Evolutionary conservation across 1,140 invertebrate genomes (phyloP).

Genomic region (Zaprionus lachaisei): DNA sequence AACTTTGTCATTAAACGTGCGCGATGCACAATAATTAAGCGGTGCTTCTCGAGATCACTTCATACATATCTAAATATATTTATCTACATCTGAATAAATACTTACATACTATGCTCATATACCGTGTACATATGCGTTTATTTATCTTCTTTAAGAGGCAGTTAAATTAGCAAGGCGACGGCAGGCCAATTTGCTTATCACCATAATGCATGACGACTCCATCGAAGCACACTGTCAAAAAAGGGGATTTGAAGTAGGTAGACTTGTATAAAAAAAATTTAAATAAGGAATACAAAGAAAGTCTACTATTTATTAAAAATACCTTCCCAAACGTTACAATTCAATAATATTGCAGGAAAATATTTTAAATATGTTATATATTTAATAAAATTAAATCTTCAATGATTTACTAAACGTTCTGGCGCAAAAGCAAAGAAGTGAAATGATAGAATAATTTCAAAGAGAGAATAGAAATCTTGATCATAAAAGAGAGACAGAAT

Average conservation of each 20-base stretch:
- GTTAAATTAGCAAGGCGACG: slow-evolving; percentile 14
- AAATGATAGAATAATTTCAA: too few species aligned
- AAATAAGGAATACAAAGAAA: neutral
- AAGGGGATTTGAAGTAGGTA: neutral
- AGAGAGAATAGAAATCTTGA: too few species aligned
- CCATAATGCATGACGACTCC: slow-evolving; percentile 9
- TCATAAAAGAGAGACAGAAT: too few species aligned
- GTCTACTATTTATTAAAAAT: neutral
- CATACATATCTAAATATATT: neutral
- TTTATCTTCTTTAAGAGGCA: neutral
- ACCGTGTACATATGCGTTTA: neutral
- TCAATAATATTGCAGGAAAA: neutral
- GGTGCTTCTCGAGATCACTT: neutral
- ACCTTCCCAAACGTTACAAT: neutral
- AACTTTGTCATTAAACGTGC: slow-evolving; percentile 62
- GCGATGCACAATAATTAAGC: slow-evolving; percentile 41
- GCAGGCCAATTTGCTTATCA: slow-evolving; percentile 21
- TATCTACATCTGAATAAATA: neutral
- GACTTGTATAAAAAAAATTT: neutral
- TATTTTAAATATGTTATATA: neutral
- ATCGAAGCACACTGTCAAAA: neutral
- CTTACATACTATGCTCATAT: neutral
- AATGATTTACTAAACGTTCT: too few species aligned
- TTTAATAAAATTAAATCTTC: too few species aligned
- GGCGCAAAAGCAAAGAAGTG: too few species aligned